phyloP scores from a whole-genome alignment of 2,888 invertebrate genomes.

The Drosophila neotestacea region DNA sequence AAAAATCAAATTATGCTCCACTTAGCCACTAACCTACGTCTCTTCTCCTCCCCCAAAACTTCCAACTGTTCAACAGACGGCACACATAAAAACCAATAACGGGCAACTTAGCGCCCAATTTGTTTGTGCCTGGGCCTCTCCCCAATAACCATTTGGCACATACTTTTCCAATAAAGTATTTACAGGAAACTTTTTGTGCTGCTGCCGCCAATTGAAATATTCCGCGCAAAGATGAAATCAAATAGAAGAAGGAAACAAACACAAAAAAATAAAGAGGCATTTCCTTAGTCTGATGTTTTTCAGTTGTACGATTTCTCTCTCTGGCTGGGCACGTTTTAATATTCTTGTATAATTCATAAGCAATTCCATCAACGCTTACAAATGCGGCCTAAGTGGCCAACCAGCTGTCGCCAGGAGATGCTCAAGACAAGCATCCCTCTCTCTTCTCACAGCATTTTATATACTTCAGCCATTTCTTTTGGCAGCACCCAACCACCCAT shows the following conservation, averaged over 20 bases:
- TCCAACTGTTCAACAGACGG: constrained; percentile 31
- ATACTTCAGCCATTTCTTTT: constrained; percentile 69
- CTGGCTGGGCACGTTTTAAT: constrained; percentile 72
- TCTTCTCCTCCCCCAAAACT: not conserved
- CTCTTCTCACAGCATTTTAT: constrained; percentile 49
- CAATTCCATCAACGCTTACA: constrained; percentile 84
- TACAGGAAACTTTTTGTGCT: constrained; percentile 58
- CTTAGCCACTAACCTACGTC: constrained; percentile 8
- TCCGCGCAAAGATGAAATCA: constrained; percentile 55
- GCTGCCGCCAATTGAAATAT: constrained; percentile 73
- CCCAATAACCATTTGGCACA: constrained; percentile 80
- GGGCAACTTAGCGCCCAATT: constrained; percentile 81
- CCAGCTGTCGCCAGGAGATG: constrained; percentile 84
- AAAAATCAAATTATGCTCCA: constrained; percentile 63
- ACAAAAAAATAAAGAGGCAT: not conserved
- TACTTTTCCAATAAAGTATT: constrained; percentile 81
- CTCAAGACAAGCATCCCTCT: not conserved
- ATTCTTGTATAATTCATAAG: constrained; percentile 85
- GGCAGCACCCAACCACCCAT: constrained; percentile 5
- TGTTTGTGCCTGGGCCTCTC: constrained; percentile 52
- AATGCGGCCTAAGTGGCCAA: constrained; percentile 84
- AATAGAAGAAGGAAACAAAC: constrained; percentile 10
- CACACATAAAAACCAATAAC: constrained; percentile 73
- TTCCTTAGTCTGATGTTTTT: constrained; percentile 37
- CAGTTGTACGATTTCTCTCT: constrained; percentile 30